Percentiles rank a stretch among this genome's conserved stretches.
Evolutionary conservation across 1,140 invertebrate genomes (phyloP).

Genomic region (Drosophila trapezifrons): DNA sequence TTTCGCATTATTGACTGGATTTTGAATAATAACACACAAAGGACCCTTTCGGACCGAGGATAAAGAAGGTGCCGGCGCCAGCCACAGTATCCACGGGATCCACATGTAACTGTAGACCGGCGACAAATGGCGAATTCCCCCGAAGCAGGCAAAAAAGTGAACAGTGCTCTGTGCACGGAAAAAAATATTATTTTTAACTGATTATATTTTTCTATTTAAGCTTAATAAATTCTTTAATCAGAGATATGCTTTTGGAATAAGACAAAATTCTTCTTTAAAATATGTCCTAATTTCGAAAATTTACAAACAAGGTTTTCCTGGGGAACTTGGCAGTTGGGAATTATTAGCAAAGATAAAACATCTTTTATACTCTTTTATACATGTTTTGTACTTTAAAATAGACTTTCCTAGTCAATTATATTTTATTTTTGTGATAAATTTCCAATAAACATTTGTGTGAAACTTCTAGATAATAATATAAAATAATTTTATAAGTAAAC

Average conservation of each 20-base stretch:
- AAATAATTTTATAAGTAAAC: neutral
- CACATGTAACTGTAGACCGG: conserved; percentile 44
- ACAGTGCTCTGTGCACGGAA: conserved; percentile 6
- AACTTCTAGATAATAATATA: too few species aligned
- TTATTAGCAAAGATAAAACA: neutral
- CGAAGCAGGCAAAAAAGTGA: conserved; percentile 34
- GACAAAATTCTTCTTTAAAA: neutral
- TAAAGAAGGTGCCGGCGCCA: conserved; percentile 30
- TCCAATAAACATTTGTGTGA: too few species aligned
- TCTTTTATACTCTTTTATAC: neutral
- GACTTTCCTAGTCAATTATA: too few species aligned
- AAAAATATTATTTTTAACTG: neutral
- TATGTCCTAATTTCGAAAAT: too few species aligned
- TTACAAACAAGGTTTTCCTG: too few species aligned
- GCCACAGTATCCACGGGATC: conserved; percentile 7
- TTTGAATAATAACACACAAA: conserved; percentile 83
- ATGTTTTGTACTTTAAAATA: too few species aligned
- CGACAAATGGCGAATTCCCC: conserved; percentile 53
- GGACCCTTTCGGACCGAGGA: conserved; percentile 38
- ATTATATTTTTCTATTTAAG: too few species aligned
- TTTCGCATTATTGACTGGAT: conserved; percentile 82
- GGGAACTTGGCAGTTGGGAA: neutral
- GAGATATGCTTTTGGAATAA: neutral
- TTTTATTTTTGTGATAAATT: too few species aligned
- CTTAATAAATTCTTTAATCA: neutral